Conservation (phyloP, 2,888 invertebrate species). For the Petrolisthes cinctipes region DNA sequence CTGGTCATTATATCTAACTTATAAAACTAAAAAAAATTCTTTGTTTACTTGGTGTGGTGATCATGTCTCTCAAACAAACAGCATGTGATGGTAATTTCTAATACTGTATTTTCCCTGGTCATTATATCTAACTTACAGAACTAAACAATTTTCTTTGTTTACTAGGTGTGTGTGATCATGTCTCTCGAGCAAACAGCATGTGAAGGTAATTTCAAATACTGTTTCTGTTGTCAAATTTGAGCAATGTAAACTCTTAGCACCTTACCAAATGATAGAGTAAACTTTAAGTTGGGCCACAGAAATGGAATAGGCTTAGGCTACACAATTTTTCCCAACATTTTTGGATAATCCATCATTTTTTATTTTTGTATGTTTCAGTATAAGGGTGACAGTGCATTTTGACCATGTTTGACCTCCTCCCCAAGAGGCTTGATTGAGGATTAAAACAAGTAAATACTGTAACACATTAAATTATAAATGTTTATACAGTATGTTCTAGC, state of each 20-base stretch:
- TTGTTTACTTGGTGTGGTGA: not conserved
- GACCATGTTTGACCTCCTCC: too few relatives aligned
- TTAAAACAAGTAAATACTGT: too few relatives aligned
- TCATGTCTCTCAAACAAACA: constrained; percentile 64
- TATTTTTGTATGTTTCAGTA: not conserved
- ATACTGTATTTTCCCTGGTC: not conserved
- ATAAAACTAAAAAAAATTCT: not conserved
- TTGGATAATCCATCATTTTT: not conserved
- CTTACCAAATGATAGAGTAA: not conserved
- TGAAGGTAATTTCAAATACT: constrained; percentile 54
- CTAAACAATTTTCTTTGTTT: not conserved
- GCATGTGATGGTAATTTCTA: constrained; percentile 62
- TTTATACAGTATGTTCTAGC: too few relatives aligned
- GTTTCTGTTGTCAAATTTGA: not conserved
- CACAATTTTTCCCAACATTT: not conserved
- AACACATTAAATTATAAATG: too few relatives aligned
- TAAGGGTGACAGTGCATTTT: too few relatives aligned
- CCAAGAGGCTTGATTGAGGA: too few relatives aligned
- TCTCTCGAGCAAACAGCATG: constrained; percentile 65
- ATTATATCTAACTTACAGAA: too few relatives aligned
- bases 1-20: too few relatives aligned
- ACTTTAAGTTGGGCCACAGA: not conserved
- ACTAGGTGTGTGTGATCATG: constrained; percentile 31
- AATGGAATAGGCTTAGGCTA: not conserved
- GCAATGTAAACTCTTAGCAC: not conserved